These are phyloP conservation scores for Sebastes hubbsi DNA, from an alignment of 2,797 vertebrate genomes.

Conservation along the genomic window DNA sequence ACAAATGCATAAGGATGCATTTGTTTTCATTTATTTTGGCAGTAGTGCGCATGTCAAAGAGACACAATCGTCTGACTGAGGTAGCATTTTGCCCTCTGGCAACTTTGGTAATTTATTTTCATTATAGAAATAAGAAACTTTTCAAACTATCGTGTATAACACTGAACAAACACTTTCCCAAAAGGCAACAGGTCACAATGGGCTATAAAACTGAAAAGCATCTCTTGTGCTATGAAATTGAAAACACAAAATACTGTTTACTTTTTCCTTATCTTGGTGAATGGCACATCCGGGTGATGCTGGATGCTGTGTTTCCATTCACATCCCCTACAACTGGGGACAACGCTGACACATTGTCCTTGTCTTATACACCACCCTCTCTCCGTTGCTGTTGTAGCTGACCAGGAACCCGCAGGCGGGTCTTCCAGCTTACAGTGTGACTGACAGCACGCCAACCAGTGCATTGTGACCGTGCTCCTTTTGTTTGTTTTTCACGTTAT, in stretches of 20 bases:
- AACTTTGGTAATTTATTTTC: background rate
- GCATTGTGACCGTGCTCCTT: no score
- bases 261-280: accelerated
- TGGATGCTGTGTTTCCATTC: background rate
- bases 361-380: background rate
- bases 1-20: background rate
- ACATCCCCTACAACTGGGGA: background rate
- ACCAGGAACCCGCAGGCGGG: background rate
- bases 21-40: background rate
- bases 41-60: background rate
- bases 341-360: background rate
- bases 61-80: background rate
- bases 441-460: no score
- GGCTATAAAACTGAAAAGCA: background rate
- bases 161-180: background rate
- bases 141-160: background rate
- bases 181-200: background rate
- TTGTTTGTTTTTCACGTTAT: no score
- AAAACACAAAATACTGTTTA: background rate
- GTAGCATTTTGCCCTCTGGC: background rate
- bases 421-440: background rate
- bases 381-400: background rate
- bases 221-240: background rate
- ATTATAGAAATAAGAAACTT: background rate
- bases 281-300: background rate